These are phyloP conservation scores for Caenorhabditis doughertyi DNA, from an alignment of 2,888 invertebrate genomes.

Conservation along the genomic window DNA sequence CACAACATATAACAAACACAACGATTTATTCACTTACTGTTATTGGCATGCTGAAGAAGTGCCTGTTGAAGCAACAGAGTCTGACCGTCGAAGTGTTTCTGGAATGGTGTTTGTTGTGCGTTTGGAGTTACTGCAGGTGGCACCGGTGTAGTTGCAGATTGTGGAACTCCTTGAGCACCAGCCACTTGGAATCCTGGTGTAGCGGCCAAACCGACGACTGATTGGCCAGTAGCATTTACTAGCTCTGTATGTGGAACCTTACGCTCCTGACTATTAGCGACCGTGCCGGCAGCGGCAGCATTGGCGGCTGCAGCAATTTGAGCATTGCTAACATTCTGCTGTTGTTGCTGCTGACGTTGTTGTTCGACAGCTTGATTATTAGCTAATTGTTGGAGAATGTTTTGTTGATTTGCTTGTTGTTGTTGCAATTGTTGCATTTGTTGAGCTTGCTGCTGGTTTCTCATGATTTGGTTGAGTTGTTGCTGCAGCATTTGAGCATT, in stretches of 20 bases:
- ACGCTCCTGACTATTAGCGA: constrained; percentile 32
- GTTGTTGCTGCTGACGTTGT: constrained; percentile 42
- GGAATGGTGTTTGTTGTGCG: constrained; percentile 41
- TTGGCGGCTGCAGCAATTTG: constrained; percentile 48
- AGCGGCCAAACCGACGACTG: constrained; percentile 6
- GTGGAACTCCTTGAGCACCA: neutral
- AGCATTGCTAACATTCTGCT: constrained; percentile 36
- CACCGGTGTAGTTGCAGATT: constrained; percentile 40
- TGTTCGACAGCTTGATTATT: neutral
- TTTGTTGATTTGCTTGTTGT: constrained; percentile 36
- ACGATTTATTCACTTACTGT: constrained; percentile 11
- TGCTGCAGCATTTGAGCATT: constrained; percentile 37
- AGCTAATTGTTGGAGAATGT: constrained; percentile 48
- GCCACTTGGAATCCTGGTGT: constrained; percentile 24
- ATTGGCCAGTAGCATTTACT: constrained; percentile 12
- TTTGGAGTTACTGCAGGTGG: constrained; percentile 51
- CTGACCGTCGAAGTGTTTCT: constrained; percentile 64
- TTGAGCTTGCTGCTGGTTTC: constrained; percentile 48
- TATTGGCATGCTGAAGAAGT: constrained; percentile 57
- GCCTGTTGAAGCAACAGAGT: constrained; percentile 70
- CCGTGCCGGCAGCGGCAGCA: constrained; percentile 33
- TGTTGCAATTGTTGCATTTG: constrained; percentile 41
- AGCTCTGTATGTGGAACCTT: constrained; percentile 46
- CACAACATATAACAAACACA: constrained; percentile 2
- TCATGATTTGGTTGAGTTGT: constrained; percentile 28